These are phyloP conservation scores for Laterallus jamaicensis DNA, from an alignment of 2,113 vertebrate genomes.

Conservation along the genomic window DNA sequence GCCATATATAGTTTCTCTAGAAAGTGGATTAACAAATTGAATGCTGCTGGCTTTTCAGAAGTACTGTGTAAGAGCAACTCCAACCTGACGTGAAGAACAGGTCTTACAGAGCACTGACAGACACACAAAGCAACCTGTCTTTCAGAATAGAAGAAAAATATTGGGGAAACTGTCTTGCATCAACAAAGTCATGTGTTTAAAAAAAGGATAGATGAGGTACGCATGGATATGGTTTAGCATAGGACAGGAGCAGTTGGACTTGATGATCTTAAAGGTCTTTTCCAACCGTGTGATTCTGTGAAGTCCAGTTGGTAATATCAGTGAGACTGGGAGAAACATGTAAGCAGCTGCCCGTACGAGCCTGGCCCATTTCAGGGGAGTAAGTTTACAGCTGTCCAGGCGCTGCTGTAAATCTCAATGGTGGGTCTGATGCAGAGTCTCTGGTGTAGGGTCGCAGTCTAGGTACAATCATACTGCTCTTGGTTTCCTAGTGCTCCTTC, in stretches of 20 bases:
- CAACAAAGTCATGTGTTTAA: not conserved
- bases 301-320: not conserved
- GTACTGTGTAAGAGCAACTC: not conserved
- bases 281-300: too few relatives aligned
- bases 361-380: not conserved
- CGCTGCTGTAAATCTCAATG: not conserved
- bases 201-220: too few relatives aligned
- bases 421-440: not conserved
- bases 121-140: not conserved
- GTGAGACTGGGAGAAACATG: not conserved
- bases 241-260: too few relatives aligned
- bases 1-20: not conserved
- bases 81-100: rapidly evolving
- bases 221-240: too few relatives aligned
- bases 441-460: not conserved
- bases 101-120: not conserved
- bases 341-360: not conserved
- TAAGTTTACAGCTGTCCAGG: not conserved
- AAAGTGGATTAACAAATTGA: not conserved
- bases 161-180: not conserved
- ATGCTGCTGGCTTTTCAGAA: not conserved
- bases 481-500: not conserved
- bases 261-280: too few relatives aligned
- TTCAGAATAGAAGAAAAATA: not conserved
- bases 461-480: not conserved